Base-by-base conservation (phyloP, 2,797 vertebrate genomes). In the Lacerta agilis region DNA sequence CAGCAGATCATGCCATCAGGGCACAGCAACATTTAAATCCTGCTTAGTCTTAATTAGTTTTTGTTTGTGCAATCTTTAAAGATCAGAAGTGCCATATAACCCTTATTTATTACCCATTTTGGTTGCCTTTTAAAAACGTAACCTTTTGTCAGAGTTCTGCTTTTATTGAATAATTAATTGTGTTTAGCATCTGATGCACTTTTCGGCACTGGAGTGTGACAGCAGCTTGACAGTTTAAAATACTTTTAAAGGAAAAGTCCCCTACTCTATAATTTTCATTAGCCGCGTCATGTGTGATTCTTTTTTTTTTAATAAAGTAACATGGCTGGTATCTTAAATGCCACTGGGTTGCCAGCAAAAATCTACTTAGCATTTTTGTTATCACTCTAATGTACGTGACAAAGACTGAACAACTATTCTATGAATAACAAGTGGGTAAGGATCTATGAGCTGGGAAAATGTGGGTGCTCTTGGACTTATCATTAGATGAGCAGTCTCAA, bases 81-180 rank as follows among this genome's bases (percentile, higher is more conserved):
- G 43, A 86, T 15, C 66, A 85, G 85, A 66, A 3, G 38, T 55
- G 76, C 66, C 66, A 85, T 55, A 86, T 36, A 83, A 27, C 5
- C 45, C 38, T 58, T 69, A 58, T 76, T 83, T 87, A 72, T 89
- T 82, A 85, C 45, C 33, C 20, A 23, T 61, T 67, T 1, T 58
- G 77, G 69, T 66, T 64, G 67, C 58, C 55, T 89, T 91, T 88
- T 90, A 58, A 93, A 80, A 15, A 10, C 25, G 1, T 88, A 89
- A 66, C 41, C 29, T 86, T 88, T 29, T 58, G 10, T 90, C 69
- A 66, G 5, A 38, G 20, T 55, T 25, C 79, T 23, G 27, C 23
- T 69, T 89, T 87, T 89, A 85, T 64, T 88, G 49, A 82, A 85
- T 77, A 82, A 80, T 79, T 91, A 17, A 61, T 79, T 82, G 0